phyloP scores from a whole-genome alignment of 2,797 vertebrate species.

The Muscicapa comitata region DNA sequence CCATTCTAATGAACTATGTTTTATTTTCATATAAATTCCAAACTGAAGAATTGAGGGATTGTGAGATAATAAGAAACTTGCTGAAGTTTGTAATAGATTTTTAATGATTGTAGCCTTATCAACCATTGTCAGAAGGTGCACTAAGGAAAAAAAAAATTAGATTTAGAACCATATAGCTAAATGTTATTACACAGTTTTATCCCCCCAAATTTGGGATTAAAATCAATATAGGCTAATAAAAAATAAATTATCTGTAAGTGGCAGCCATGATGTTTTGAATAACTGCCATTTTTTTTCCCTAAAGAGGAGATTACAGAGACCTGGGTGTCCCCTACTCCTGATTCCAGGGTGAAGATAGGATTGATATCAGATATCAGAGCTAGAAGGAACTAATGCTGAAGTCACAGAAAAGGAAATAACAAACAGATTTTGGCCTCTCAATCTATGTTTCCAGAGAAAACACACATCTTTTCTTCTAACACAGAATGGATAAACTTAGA shows the following conservation, averaged over 20 bases:
- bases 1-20: neutral
- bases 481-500: neutral
- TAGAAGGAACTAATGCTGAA: neutral
- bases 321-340: neutral
- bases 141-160: neutral
- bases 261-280: neutral
- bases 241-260: neutral
- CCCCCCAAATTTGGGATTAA: neutral
- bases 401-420: too few species aligned
- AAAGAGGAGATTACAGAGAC: neutral
- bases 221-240: neutral
- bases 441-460: neutral
- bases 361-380: neutral
- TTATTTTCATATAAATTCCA: neutral
- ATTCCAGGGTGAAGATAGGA: neutral
- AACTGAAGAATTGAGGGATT: neutral
- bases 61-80: neutral
- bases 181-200: neutral
- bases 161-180: neutral
- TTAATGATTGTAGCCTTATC: neutral
- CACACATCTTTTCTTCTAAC: neutral
- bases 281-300: neutral
- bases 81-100: neutral
- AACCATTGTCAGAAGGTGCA: neutral
- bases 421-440: neutral